phyloP scores from a whole-genome alignment of 2,113 vertebrate genomes.

The chimpanzee (Pan troglodytes) region NHGRI_mPanTro3-v2.1_pri NC_072413.2:80641501-80642000 shows the following conservation, averaged over 20 bases:
- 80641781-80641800: background rate
- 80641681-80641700: constrained; percentile 1
- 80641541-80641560: background rate
- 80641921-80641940: constrained; percentile 30
- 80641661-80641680: background rate
- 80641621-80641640: background rate
- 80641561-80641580: background rate
- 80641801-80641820: background rate
- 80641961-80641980: background rate
- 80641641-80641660: background rate
- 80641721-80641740: background rate
- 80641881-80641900: background rate
- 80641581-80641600: constrained; percentile 24
- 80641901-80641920: constrained; percentile 20
- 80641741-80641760: background rate
- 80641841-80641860: background rate
- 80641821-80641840: background rate
- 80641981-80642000: constrained; percentile 7
- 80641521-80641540: background rate
- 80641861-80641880: background rate
- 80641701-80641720: constrained; percentile 21
- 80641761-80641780: background rate
- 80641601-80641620: background rate
- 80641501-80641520: background rate
- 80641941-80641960: background rate